Percentiles rank a stretch among this genome's conserved stretches.
These are phyloP conservation scores for Emydura subglobosa DNA, from an alignment of 2,113 vertebrate species.

Conservation along the genomic window DNA sequence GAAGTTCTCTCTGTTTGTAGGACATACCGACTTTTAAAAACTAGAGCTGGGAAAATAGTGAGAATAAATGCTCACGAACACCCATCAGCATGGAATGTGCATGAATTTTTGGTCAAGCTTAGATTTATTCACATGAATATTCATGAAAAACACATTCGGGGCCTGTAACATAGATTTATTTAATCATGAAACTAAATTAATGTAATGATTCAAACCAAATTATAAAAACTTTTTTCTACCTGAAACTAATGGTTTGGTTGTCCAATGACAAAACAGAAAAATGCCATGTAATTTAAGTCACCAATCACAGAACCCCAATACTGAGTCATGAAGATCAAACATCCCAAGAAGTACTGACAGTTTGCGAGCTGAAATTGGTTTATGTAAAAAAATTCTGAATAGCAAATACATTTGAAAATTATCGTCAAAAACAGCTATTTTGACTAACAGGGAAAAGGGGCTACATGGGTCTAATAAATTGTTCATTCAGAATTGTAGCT, in stretches of 20 bases:
- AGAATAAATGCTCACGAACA: not conserved
- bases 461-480: not conserved
- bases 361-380: not conserved
- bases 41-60: not conserved
- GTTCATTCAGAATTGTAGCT: fast-evolving
- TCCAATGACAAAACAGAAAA: not conserved
- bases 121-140: not conserved
- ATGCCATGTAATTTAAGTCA: fast-evolving
- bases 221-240: not conserved
- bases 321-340: fast-evolving
- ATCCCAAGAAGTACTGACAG: not conserved
- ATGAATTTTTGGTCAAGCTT: not conserved
- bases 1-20: not conserved
- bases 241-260: not conserved
- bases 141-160: not conserved
- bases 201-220: not conserved
- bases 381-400: fast-evolving
- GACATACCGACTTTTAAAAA: not conserved
- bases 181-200: not conserved
- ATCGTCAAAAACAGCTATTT: not conserved
- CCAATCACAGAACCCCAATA: not conserved
- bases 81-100: fast-evolving
- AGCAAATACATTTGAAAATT: not conserved
- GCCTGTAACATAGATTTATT: not conserved
- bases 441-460: not conserved